Conservation (phyloP, 2,888 invertebrate genomes). For the Sinohyriopsis cumingii region DNA sequence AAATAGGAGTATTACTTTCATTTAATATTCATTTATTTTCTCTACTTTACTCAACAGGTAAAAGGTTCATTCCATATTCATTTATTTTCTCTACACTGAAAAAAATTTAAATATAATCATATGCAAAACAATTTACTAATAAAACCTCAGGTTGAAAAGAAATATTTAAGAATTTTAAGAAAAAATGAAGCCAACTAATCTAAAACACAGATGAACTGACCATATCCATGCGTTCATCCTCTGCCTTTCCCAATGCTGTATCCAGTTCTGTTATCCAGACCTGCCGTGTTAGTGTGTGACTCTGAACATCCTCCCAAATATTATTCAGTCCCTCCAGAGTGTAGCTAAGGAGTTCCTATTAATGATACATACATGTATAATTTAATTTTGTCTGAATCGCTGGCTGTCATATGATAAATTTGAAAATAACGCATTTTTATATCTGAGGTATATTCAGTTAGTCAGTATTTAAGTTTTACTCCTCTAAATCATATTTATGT, state of each 20-base stretch:
- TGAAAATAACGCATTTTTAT: no score
- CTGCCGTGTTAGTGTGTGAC: constrained; percentile 54
- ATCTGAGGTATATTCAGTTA: no score
- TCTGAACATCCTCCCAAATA: constrained; percentile 59
- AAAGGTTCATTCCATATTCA: no score
- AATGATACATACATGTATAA: constrained; percentile 9
- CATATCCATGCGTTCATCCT: constrained; percentile 60
- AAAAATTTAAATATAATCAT: no score
- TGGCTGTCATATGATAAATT: background rate
- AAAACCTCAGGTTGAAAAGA: no score
- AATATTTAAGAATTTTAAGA: background rate
- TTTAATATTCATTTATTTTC: no score
- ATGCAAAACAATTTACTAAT: no score
- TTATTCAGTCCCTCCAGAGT: constrained; percentile 46
- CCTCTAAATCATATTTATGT: background rate
- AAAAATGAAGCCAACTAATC: background rate
- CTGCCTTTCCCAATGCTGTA: constrained; percentile 47
- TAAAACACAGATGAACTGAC: constrained; percentile 36
- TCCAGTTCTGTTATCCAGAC: constrained; percentile 63
- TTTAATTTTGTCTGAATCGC: background rate
- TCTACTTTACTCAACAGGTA: no score
- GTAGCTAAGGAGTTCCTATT: constrained; percentile 56
- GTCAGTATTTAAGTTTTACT: background rate
- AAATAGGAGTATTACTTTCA: no score
- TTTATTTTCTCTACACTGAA: no score